Evolutionary conservation across 1,140 invertebrate genomes (phyloP), one percentile per base, ranked within the genome.

Genomic region (Scaptomyza montana): DNA sequence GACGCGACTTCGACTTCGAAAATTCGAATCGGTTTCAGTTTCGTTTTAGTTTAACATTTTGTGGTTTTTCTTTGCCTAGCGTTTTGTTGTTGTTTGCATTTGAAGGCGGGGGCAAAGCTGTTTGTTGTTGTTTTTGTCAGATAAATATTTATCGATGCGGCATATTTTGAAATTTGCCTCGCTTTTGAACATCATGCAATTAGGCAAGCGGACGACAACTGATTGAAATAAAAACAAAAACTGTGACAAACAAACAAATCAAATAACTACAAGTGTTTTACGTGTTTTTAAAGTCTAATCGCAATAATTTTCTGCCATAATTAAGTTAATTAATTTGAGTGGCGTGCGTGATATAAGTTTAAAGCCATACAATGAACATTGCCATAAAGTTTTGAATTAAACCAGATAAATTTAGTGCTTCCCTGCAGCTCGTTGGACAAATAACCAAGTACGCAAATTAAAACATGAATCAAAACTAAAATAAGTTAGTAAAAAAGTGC

Each of bases 101-200:
- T 39, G 36, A n/a, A 25, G 28, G 59, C 30, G 64, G 46, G 60
- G 13, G 53, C 53, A 45, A 63, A 43, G 67, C 53, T 45, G 47
- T 25, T 49, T 21, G 6, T 25, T 30, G 21, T 13, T 62, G 25
- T 25, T n/a, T 36, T 46, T 53, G 16, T 43, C 45, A 72, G 69
- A 65, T 59, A 54, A 51, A 46, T 65, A 51, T 65, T 36, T 28
- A 47, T 53, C 28, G 68, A 55, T 47, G 61, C 70, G 72, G 64
- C 69, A 39, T 82, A 70, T 81, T 78, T 74, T 60, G 79, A 82
- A 81, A 84, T 78, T 61, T 7, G 50, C 51, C 50, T 77, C 46
- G 53, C 53, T 64, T 67, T 61, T 53, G 56, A 50, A 56, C 33
- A 25, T 13, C 21, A 57, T 25, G 12, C 21, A 30, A 43, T 68